phyloP scores from a whole-genome alignment of 2,113 vertebrate genomes.

The Merops nubicus region DNA sequence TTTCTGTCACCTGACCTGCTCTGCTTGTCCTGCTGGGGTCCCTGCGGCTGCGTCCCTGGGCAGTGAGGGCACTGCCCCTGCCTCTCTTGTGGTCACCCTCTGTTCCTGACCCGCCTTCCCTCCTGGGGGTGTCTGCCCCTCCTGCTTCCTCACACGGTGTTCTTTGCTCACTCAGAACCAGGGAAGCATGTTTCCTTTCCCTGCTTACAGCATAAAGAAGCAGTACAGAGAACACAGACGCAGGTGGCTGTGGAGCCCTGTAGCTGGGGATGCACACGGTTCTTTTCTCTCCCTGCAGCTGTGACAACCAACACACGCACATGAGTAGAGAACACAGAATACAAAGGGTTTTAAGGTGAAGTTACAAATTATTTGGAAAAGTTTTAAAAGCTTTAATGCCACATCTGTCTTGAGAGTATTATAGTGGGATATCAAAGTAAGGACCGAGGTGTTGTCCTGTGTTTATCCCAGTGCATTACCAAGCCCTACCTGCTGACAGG shows the following conservation, averaged over 20 bases:
- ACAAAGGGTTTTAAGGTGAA: not conserved
- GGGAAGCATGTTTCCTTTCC: not conserved
- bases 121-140: not conserved
- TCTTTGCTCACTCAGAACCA: not conserved
- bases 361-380: not conserved
- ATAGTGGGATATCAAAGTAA: not conserved
- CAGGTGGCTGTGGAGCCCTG: not conserved
- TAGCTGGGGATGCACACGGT: not conserved
- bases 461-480: not conserved
- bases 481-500: not conserved
- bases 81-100: conserved; percentile 34
- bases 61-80: not conserved
- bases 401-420: not conserved
- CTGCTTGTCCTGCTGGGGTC: conserved; percentile 1
- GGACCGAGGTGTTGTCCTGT: not conserved
- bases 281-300: not conserved
- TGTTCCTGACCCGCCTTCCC: not conserved
- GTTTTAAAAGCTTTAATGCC: not conserved
- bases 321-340: not conserved
- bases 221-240: not conserved
- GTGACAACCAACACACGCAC: not conserved
- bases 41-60: not conserved
- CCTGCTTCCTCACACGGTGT: not conserved
- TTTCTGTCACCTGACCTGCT: not conserved
- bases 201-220: not conserved